Evolutionary conservation across 2,797 vertebrate genomes (phyloP).

Genomic region (Gambusia yucatana): DNA sequence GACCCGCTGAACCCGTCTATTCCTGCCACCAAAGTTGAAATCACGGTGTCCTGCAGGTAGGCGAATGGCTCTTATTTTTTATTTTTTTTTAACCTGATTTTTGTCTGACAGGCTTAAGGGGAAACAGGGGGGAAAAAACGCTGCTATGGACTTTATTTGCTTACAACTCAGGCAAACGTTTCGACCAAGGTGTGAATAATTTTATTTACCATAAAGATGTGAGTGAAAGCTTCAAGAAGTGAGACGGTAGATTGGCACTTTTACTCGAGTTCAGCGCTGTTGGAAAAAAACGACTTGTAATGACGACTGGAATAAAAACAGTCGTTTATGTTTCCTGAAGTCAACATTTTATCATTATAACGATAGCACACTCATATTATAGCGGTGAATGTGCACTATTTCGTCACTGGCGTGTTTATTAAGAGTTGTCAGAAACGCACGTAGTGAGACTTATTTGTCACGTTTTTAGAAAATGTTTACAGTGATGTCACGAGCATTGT

Average conservation of each 20-base stretch:
- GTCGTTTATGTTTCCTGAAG: not conserved
- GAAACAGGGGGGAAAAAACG: not conserved
- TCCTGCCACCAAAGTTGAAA: conserved; percentile 96
- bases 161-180: conserved; percentile 22
- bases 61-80: conserved; percentile 22
- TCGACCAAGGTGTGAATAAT: not conserved
- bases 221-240: not conserved
- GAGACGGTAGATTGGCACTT: not conserved
- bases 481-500: not conserved
- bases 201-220: not conserved
- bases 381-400: not conserved
- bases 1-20: conserved; percentile 88
- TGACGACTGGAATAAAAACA: not conserved
- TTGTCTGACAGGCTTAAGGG: not conserved
- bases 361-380: not conserved
- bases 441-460: too few relatives aligned
- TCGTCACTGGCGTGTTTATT: not conserved
- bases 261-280: not conserved
- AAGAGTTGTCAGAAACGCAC: not conserved
- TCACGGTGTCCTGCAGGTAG: conserved; percentile 97
- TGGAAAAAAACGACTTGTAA: not conserved
- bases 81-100: not conserved
- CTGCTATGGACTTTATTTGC: not conserved
- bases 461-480: not conserved
- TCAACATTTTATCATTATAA: not conserved